Evolutionary conservation across 2,113 vertebrate genomes (phyloP), one percentile per base, ranked within the genome.

Genomic region (Mesoclemmys tuberculata): DNA sequence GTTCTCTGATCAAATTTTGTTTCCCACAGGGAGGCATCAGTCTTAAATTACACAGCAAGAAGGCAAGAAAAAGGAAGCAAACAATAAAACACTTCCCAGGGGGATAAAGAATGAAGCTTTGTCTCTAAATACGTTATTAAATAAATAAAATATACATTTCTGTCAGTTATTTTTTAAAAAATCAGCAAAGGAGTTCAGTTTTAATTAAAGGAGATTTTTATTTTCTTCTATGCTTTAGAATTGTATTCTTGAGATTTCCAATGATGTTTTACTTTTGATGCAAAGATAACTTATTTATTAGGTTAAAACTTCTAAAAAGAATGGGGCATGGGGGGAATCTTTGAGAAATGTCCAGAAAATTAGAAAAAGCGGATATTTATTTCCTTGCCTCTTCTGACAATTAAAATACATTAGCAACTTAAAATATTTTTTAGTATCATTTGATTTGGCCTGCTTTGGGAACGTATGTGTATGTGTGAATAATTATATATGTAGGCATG

Each of bases 21-120:
- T 98, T 98, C 98, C 98, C 97, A 98, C 93, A 95, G 97, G 95
- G 97, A 98, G 90, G 93, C 96, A 98, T 98, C 97, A 92, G 96
- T 98, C 97, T 98, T 98, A 97, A 97, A 98, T 98, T 98, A 98
- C 98, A 98, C 61, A 97, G 97, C 91, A 98, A 98, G 96, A 93
- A 97, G 93, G 95, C 94, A 96, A 97, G 85, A 97, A 94, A 98
- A 97, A 97, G 93, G 94, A 98, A 96, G 90, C 92, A 96, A 98
- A 98, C 92, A 98, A 97, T 97, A 95, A 98, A 94, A 93, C 80
- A 86, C 89, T 95, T 98, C 90, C 87, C 94, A 91, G 89, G 95
- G 88, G 96, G 85, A 95, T 80, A 90, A 94, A 93, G 56, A 85
- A 94, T 19, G 77, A 95, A 96, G 64, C 92, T 89, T 10, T 93